Evolutionary conservation across 1,140 invertebrate species (phyloP).

Genomic region (Drosophila dunni): DNA sequence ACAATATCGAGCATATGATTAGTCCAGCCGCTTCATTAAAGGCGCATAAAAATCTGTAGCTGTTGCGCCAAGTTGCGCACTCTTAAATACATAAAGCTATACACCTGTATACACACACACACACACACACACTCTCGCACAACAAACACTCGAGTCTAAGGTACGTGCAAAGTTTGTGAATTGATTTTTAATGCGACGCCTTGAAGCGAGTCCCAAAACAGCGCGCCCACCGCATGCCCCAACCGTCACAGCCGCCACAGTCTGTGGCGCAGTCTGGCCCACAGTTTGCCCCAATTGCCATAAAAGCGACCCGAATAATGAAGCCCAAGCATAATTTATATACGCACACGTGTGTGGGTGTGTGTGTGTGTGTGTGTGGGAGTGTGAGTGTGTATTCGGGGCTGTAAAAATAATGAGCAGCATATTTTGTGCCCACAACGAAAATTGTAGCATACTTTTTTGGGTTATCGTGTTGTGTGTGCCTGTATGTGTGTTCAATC

Average conservation of each 20-base stretch:
- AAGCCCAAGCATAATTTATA: constrained; percentile 79
- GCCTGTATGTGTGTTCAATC: constrained; percentile 59
- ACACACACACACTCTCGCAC: constrained; percentile 12
- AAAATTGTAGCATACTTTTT: constrained; percentile 70
- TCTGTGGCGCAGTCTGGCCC: no score
- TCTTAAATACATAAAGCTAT: neutral
- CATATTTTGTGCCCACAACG: constrained; percentile 72
- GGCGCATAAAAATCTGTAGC: constrained; percentile 28
- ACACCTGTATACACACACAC: constrained; percentile 4
- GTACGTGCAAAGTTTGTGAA: constrained; percentile 74
- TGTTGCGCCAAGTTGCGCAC: neutral
- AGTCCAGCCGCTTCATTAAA: constrained; percentile 30
- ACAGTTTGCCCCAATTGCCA: neutral
- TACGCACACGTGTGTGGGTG: constrained; percentile 25
- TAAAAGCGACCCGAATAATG: constrained; percentile 60
- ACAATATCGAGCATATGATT: neutral
- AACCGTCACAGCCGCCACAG: neutral
- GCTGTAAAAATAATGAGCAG: constrained; percentile 78
- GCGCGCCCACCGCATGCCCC: neutral
- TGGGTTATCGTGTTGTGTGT: constrained; percentile 22
- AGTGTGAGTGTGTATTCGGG: constrained; percentile 24
- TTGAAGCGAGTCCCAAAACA: constrained; percentile 42
- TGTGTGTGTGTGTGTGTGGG: constrained; percentile 16
- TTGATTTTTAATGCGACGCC: constrained; percentile 78
- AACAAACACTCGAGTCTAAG: constrained; percentile 33